Evolutionary conservation across 1,140 invertebrate genomes (phyloP).

Genomic region (Cryptotermes secundus): DNA sequence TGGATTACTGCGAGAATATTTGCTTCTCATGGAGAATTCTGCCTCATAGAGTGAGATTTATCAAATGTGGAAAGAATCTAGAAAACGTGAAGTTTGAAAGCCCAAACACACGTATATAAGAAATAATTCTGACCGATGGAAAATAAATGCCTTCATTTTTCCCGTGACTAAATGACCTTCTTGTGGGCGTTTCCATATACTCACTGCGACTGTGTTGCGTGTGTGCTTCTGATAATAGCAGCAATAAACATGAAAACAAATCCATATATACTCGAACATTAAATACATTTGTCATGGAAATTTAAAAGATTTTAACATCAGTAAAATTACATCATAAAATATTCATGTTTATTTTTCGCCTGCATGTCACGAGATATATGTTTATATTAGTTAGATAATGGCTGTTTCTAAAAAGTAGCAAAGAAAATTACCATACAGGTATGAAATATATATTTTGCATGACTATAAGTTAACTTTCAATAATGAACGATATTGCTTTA

Average conservation of each 20-base stretch:
- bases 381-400: background rate
- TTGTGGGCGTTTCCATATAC: background rate
- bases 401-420: background rate
- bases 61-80: too few species aligned
- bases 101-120: too few species aligned
- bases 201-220: background rate
- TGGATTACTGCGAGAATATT: too few species aligned
- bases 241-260: background rate
- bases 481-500: too few species aligned
- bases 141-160: background rate
- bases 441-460: too few species aligned
- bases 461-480: too few species aligned
- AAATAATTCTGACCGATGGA: too few species aligned
- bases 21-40: too few species aligned
- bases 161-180: background rate
- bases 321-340: background rate
- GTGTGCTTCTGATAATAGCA: background rate
- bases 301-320: background rate
- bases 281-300: background rate
- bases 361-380: background rate
- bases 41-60: too few species aligned
- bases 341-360: background rate
- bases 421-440: too few species aligned
- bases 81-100: too few species aligned
- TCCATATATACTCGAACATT: background rate